phyloP scores from a whole-genome alignment of 2,888 invertebrate species.

The Strigamia transsilvanica region DNA sequence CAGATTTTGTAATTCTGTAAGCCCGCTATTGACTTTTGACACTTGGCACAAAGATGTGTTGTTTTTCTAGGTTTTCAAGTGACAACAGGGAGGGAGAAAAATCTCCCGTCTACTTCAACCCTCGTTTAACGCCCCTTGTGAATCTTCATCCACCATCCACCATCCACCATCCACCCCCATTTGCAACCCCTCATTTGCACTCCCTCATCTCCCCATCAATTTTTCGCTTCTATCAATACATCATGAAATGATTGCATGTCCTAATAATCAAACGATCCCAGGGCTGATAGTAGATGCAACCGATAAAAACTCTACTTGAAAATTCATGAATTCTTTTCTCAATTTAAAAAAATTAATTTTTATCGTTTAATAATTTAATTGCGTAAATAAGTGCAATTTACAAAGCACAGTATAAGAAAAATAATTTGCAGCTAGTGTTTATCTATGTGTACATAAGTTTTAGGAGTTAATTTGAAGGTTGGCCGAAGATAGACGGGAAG shows the following conservation, averaged over 20 bases:
- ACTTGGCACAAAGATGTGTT: slow-evolving; percentile 45
- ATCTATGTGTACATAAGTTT: slow-evolving; percentile 28
- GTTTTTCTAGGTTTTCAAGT: slow-evolving; percentile 38
- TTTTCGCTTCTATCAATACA: slow-evolving; percentile 32
- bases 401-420: background rate
- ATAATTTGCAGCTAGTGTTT: background rate
- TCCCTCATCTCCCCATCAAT: slow-evolving; percentile 39
- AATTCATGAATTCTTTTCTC: slow-evolving; percentile 14
- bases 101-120: slow-evolving; percentile 1
- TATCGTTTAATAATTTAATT: background rate
- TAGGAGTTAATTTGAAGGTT: slow-evolving; percentile 32
- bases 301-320: background rate
- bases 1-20: slow-evolving; percentile 40
- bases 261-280: slow-evolving; percentile 36
- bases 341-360: background rate
- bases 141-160: background rate
- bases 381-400: background rate
- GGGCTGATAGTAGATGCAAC: slow-evolving; percentile 21
- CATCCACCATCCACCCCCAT: background rate
- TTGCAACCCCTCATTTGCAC: background rate
- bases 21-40: slow-evolving; percentile 39
- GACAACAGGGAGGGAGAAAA: slow-evolving; percentile 25
- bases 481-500: slow-evolving; percentile 32
- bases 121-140: background rate
- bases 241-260: slow-evolving; percentile 44